Base-by-base conservation (phyloP, 2,888 invertebrate genomes). In the Melinaea marsaeus region DNA sequence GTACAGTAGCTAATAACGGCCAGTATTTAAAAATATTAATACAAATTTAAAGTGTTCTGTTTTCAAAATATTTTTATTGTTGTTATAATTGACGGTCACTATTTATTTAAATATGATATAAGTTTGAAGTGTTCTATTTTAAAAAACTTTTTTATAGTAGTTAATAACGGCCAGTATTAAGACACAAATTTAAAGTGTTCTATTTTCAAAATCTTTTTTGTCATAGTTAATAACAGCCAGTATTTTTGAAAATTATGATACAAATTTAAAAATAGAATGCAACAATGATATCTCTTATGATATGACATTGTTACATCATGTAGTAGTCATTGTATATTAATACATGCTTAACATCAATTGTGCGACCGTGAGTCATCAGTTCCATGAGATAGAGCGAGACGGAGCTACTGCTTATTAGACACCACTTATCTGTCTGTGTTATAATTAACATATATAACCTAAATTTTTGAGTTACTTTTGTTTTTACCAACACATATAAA, bases 381-480 rank as follows among this genome's bases (percentile, higher is more conserved):
- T 51, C 11, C 11, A 51, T 51, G 32, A 51, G 22, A 7, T 32
- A 13, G 22, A 51, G 51, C 22, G 32, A 51, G 51, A 51, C 22
- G 51, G 7, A 11, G 32, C 22, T 13, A 48, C 51, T 32, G 51
- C 51, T 51, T 51, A 51, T 51, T 51, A 51, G 51, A 51, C 51
- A 51, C 32, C 51, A 51, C 32, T 51, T 51, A 7, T 51, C 6
- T 51, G 9, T 51, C 32, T 51, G 51, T 32, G 22, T 48, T 48
- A 32, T 51, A 22, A 51, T 51, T 51, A 51, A 51, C 51, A n/a
- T 51, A 51, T 51, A 51, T 51, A 22, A 51, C 32, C 51, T 32
- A 51, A 51, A 51, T 32, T 22, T 22, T 22, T 22, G 22, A 7
- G 51, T 51, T 51, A 32, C 5, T 32, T 51, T 32, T 32, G 32